Conservation (phyloP, 1,140 invertebrate species). For the Drosophila tristis region DNA sequence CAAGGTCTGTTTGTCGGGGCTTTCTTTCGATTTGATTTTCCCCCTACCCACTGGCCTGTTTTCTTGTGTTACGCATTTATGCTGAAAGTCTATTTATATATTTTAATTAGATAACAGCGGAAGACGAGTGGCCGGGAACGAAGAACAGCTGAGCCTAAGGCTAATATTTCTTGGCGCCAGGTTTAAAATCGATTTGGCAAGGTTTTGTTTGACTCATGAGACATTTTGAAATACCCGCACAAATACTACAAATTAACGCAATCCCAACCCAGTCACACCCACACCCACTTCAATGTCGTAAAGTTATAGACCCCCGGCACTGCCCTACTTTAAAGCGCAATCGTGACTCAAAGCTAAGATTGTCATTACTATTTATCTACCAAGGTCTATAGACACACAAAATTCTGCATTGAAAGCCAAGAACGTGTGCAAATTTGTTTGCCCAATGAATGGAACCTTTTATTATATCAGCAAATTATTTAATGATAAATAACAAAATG, state of each 20-base stretch:
- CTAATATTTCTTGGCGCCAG: slow-evolving; percentile 9
- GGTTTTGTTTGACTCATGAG: slow-evolving; percentile 31
- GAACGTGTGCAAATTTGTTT: slow-evolving; percentile 16
- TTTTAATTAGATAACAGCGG: slow-evolving; percentile 70
- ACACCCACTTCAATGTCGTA: slow-evolving; percentile 7
- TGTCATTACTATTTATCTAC: background rate
- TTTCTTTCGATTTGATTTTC: slow-evolving; percentile 51
- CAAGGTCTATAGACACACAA: background rate
- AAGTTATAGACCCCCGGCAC: background rate
- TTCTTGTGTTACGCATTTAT: slow-evolving; percentile 50
- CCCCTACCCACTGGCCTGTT: slow-evolving; percentile 4
- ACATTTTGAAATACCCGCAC: background rate
- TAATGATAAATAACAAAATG: too few relatives aligned
- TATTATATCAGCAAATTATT: too few relatives aligned
- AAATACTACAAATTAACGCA: background rate
- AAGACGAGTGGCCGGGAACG: slow-evolving; percentile 10
- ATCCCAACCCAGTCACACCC: background rate
- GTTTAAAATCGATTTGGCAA: slow-evolving; percentile 10
- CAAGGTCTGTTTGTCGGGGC: slow-evolving; percentile 55
- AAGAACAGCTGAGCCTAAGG: slow-evolving; percentile 28
- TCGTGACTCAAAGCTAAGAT: slow-evolving; percentile 18
- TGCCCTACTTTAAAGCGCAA: slow-evolving; percentile 16
- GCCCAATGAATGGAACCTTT: background rate
- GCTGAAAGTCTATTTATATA: slow-evolving; percentile 39
- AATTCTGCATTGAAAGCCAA: background rate